These are phyloP conservation scores for Micoletzkya japonica DNA, from an alignment of 2,888 invertebrate genomes.

Conservation along the genomic window DNA sequence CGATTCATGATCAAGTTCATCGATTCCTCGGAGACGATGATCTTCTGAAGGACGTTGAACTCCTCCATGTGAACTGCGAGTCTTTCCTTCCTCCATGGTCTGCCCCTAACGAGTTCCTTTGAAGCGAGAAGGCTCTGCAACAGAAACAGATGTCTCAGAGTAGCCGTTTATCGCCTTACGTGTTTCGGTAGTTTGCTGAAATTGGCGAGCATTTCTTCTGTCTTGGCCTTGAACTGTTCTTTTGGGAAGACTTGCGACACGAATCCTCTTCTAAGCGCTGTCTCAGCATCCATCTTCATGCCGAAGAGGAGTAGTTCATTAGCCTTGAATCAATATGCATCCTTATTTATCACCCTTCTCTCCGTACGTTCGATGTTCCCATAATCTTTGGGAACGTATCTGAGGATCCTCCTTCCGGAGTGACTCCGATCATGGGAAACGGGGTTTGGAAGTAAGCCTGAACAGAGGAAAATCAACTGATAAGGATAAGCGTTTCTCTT, in stretches of 20 bases:
- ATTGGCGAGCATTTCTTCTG: conserved; percentile 18
- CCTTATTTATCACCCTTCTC: not conserved
- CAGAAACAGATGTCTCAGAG: not conserved
- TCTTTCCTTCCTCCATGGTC: conserved; percentile 10
- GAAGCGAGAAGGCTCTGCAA: conserved; percentile 21
- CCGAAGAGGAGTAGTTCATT: conserved; percentile 26
- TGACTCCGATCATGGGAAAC: conserved; percentile 7
- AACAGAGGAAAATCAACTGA: conserved; percentile 3
- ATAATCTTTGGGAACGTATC: conserved; percentile 9
- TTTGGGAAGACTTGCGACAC: conserved; percentile 25
- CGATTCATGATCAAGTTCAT: conserved; percentile 12
- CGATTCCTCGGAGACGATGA: conserved; percentile 14
- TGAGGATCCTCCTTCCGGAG: conserved; percentile 18
- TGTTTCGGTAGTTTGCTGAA: conserved; percentile 23
- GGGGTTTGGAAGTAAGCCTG: conserved; percentile 26
- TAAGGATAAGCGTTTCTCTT: not conserved
- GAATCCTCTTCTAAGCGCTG: conserved; percentile 12
- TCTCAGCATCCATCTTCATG: conserved; percentile 9
- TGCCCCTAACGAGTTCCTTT: conserved; percentile 5
- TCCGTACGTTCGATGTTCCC: conserved; percentile 15
- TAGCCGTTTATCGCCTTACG: not conserved
- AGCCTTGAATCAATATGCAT: conserved; percentile 9
- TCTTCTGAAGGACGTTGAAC: conserved; percentile 8
- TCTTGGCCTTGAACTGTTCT: conserved; percentile 9
- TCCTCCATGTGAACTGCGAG: conserved; percentile 5